Percentiles rank a stretch among this genome's conserved stretches.
These are phyloP conservation scores for Epizoanthus fatuus DNA, from an alignment of 92 coral and sea anemone genomes.

Conservation along the genomic window DNA sequence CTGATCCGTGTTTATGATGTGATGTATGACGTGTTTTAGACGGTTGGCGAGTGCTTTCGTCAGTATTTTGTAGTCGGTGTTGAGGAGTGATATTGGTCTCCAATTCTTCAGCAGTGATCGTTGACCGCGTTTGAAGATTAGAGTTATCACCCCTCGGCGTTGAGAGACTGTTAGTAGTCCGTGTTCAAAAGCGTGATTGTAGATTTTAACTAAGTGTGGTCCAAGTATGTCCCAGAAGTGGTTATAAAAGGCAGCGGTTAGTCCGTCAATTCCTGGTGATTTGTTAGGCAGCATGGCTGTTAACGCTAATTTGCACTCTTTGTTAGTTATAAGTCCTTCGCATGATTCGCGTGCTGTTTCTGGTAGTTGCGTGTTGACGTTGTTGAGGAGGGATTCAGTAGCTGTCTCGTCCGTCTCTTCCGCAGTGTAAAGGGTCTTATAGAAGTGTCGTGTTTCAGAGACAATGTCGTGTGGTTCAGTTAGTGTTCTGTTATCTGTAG, in stretches of 20 bases:
- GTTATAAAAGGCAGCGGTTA: neutral
- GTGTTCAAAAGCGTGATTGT: neutral
- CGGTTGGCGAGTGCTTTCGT: constrained; percentile 4
- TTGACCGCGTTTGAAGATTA: neutral
- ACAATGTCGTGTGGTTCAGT: too few species aligned
- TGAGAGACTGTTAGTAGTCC: neutral
- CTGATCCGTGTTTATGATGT: constrained; percentile 16
- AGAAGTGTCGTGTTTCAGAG: too few species aligned
- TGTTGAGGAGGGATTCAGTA: too few species aligned
- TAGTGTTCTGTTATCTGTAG: too few species aligned
- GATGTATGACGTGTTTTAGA: constrained; percentile 1
- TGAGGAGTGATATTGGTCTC: constrained; percentile 5
- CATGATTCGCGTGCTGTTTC: neutral
- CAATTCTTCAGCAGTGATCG: too few species aligned
- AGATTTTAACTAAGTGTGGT: too few species aligned
- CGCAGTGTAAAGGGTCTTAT: too few species aligned
- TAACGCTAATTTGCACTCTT: neutral
- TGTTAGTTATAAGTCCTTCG: constrained; percentile 22
- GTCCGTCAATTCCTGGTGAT: too few species aligned
- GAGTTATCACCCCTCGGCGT: neutral
- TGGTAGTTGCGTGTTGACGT: too few species aligned
- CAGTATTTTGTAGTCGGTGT: constrained; percentile 2
- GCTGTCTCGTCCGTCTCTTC: too few species aligned
- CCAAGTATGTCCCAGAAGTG: constrained; percentile 8
- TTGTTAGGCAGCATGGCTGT: neutral